phyloP scores from a whole-genome alignment of 2,797 vertebrate species.

The Scolopax bukidnonensis region DNA sequence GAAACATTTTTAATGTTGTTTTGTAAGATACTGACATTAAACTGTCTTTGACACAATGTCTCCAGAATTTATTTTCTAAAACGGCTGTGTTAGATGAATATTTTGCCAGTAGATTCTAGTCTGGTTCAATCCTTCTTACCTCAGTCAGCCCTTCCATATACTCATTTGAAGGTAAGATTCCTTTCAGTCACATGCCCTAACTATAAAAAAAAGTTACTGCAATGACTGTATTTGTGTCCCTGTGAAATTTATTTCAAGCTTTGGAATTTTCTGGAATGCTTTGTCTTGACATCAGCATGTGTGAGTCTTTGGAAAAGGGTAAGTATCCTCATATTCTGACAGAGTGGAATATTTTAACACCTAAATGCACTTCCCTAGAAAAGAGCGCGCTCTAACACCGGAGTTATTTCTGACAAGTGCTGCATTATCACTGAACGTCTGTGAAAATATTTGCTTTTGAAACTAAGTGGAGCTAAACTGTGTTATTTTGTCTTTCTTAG shows the following conservation, averaged over 20 bases:
- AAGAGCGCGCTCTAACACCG: neutral
- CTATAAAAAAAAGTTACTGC: neutral
- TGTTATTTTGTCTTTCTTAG: neutral
- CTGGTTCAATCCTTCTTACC: neutral
- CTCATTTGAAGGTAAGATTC: neutral
- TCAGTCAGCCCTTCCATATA: neutral
- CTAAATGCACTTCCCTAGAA: neutral
- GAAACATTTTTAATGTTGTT: neutral
- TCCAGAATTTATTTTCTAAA: conserved; percentile 34
- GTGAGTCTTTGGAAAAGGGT: neutral
- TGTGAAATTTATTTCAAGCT: neutral
- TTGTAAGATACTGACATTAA: conserved; percentile 55
- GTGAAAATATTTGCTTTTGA: neutral
- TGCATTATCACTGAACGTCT: neutral
- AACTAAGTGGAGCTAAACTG: neutral
- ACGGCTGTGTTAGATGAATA: neutral
- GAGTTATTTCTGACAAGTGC: neutral
- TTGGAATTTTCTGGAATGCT: neutral
- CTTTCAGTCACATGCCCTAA: neutral
- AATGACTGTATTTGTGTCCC: neutral
- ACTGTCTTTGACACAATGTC: neutral
- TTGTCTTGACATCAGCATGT: neutral
- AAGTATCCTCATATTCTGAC: neutral
- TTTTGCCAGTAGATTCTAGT: neutral
- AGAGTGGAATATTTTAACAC: neutral